These are phyloP conservation scores for Noctua janthe DNA, from an alignment of 2,888 invertebrate species.

Conservation along the genomic window DNA sequence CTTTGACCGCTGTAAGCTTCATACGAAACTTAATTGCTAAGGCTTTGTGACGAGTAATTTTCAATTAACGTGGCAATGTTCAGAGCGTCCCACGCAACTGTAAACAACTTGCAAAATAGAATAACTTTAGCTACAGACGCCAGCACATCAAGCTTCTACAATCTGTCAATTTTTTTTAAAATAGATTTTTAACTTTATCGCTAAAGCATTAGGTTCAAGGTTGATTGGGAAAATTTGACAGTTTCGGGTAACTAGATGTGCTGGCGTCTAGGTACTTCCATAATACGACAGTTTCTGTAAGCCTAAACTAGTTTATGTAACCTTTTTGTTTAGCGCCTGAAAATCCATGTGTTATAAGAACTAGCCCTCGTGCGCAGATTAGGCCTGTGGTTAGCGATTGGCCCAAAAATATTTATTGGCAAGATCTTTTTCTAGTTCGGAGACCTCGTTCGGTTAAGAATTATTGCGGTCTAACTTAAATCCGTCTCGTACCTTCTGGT, in stretches of 20 bases:
- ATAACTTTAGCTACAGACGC: constrained; percentile 3
- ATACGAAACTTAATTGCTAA: constrained; percentile 37
- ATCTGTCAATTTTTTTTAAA: too few species aligned
- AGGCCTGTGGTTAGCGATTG: constrained; percentile 50
- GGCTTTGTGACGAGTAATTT: constrained; percentile 39
- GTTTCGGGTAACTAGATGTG: too few species aligned
- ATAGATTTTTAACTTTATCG: too few species aligned
- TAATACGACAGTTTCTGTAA: neutral
- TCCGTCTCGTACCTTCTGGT: constrained; percentile 9
- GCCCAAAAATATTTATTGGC: constrained; percentile 59
- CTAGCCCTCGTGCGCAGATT: constrained; percentile 46
- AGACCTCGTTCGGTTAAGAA: constrained; percentile 38
- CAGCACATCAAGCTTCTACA: too few species aligned
- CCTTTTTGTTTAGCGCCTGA: constrained; percentile 49
- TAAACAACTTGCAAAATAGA: constrained; percentile 18
- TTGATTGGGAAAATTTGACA: too few species aligned
- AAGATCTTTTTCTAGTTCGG: constrained; percentile 43
- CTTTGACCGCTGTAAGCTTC: constrained; percentile 49
- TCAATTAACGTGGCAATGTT: constrained; percentile 34
- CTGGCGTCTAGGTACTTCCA: neutral
- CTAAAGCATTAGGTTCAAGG: too few species aligned
- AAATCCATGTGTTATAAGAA: constrained; percentile 52
- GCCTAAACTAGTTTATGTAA: constrained; percentile 37
- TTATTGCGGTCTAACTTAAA: constrained; percentile 36
- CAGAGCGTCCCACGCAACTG: constrained; percentile 15